Base-by-base conservation (phyloP, 2,797 vertebrate genomes). In the Pelodytes ibericus region DNA sequence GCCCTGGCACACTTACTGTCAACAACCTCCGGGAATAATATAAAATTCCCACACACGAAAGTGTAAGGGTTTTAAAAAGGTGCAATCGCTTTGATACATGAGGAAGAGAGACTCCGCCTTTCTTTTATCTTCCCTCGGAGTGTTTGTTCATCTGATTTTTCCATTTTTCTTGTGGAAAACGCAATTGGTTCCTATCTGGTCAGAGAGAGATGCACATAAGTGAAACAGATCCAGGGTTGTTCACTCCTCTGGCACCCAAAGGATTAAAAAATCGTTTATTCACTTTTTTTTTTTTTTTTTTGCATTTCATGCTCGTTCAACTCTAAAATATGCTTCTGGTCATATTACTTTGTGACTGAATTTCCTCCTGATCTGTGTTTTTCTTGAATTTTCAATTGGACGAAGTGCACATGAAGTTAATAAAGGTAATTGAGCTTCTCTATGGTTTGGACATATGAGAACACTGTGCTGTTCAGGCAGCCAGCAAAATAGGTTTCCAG, bases 381-480 rank as follows among this genome's bases (percentile, higher is more conserved):
- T 76, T 75, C 59, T 62, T 62, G 29, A 18, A 60, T 26, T 60
- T 26, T 41, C 15, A 59, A 53, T 61, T 71, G 75, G 60, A 49
- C 63, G 51, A 27, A 26, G 70, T 70, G 71, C 63, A 79, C 44
- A 68, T 62, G 57, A 66, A 59, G n/a, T 67, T 79, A 79, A 72
- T 78, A 72, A 78, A 72, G 49, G 49, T 67, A 73, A 73, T 61
- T 68, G 57, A 69, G 44, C 30, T 31, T 8, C 47, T 69, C 64
- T 44, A 74, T 79, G 47, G 44, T 74, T 69, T 25, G 68, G 71
- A 73, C 64, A 73, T 74, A 31, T 68, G 77, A 79, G 77, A 79
- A 79, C 44, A 15, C 58, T 79, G 70, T 79, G 9, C 56, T 56
- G 25, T 79, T 72, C 69, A 68, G 62, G 26, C 70, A 79, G 76